Percentiles rank a stretch among this genome's conserved stretches.
Evolutionary conservation across 2,113 vertebrate species (phyloP).

Genomic region (Trogon surrucura): DNA sequence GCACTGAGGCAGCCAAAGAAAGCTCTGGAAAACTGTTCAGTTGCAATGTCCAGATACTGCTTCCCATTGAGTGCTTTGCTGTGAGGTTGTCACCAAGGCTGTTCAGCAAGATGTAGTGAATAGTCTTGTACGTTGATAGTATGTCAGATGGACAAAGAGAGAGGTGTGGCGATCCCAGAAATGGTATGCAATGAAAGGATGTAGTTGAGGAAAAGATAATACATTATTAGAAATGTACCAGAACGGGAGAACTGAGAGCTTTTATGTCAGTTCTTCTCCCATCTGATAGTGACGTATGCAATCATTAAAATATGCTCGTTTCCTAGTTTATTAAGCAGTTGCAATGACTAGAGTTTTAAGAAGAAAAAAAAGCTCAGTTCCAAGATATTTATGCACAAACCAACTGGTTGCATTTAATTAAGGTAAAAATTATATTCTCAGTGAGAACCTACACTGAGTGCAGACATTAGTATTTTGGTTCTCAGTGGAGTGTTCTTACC

Average conservation of each 20-base stretch:
- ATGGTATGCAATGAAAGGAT: rapidly evolving
- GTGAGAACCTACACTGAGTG: neutral
- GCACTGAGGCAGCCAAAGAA: neutral
- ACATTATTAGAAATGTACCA: neutral
- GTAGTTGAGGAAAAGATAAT: neutral
- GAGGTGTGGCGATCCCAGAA: neutral
- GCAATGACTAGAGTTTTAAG: neutral
- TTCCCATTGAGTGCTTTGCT: neutral
- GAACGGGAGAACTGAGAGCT: neutral
- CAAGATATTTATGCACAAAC: neutral
- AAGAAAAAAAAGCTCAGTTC: neutral
- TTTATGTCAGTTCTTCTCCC: neutral
- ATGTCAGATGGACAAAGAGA: neutral
- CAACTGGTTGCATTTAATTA: neutral
- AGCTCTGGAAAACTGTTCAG: neutral
- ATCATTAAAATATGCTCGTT: neutral
- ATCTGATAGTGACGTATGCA: neutral
- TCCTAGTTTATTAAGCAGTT: neutral
- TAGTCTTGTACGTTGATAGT: neutral
- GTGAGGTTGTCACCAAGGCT: neutral
- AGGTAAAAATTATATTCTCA: neutral
- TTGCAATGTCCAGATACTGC: neutral
- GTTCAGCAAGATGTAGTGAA: neutral
- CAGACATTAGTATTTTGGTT: neutral
- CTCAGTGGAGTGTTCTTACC: neutral